Evolutionary conservation across 2,888 invertebrate species (phyloP).

Genomic region (Anthoptus insignis): DNA sequence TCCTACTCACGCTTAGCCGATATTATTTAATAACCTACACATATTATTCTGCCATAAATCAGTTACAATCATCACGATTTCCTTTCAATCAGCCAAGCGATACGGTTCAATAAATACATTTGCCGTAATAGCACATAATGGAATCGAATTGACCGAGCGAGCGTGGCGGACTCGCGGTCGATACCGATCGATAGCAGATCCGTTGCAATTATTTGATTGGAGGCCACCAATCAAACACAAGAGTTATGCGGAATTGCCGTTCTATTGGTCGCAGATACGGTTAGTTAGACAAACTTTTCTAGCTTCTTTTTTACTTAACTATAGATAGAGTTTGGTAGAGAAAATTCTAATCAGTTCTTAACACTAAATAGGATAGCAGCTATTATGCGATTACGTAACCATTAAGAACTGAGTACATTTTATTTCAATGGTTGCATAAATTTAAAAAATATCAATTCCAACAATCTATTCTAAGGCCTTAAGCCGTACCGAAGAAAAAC

Average conservation of each 20-base stretch:
- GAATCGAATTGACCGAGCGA: slow-evolving; percentile 33
- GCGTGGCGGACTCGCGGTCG: too few species aligned
- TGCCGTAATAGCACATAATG: slow-evolving; percentile 27
- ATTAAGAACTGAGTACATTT: too few species aligned
- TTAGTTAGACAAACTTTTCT: neutral
- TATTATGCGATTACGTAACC: too few species aligned
- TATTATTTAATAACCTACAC: neutral
- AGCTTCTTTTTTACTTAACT: too few species aligned
- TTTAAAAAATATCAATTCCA: too few species aligned
- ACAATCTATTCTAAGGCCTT: too few species aligned
- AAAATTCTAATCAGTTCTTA: too few species aligned
- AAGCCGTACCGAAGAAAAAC: too few species aligned
- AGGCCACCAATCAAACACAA: slow-evolving; percentile 61
- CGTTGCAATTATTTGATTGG: slow-evolving; percentile 66
- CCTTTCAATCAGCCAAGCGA: slow-evolving; percentile 21
- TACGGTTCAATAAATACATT: slow-evolving; percentile 28
- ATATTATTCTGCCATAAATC: slow-evolving; percentile 1
- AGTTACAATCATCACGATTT: slow-evolving; percentile 21
- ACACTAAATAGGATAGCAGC: too few species aligned
- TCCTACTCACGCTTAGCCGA: too few species aligned
- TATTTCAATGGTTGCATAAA: too few species aligned
- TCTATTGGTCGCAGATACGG: slow-evolving; percentile 2
- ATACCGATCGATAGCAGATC: slow-evolving; percentile 47
- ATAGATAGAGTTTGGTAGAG: too few species aligned
- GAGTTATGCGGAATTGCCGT: slow-evolving; percentile 42